These are phyloP conservation scores for Lerema accius DNA, from an alignment of 1,140 invertebrate species.

Conservation along the genomic window DNA sequence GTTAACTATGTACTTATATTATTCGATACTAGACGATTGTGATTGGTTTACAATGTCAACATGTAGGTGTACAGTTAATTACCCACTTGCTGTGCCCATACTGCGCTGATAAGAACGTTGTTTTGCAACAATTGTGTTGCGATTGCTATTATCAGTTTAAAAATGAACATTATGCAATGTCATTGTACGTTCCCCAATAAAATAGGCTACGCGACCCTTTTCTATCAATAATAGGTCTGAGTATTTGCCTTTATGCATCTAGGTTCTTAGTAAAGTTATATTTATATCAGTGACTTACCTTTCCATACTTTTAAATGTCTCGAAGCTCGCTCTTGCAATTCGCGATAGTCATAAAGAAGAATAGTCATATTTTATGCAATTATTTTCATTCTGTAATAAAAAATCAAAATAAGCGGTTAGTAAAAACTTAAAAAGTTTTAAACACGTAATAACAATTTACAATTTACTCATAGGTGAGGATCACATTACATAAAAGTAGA, in stretches of 20 bases:
- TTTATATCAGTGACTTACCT: conserved; percentile 57
- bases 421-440: too few species aligned
- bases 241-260: too few species aligned
- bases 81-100: neutral
- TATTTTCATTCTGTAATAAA: conserved; percentile 52
- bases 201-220: too few species aligned
- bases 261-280: too few species aligned
- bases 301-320: conserved; percentile 67
- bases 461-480: too few species aligned
- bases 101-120: neutral
- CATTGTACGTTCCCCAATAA: neutral
- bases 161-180: neutral
- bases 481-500: too few species aligned
- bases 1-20: too few species aligned
- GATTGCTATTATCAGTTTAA: neutral
- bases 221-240: too few species aligned
- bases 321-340: conserved; percentile 64
- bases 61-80: too few species aligned
- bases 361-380: conserved; percentile 63
- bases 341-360: conserved; percentile 62
- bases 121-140: conserved; percentile 4
- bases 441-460: too few species aligned
- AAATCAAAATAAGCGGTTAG: neutral
- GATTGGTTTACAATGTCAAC: too few species aligned
- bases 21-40: too few species aligned